Evolutionary conservation across 2,797 vertebrate species (phyloP).

Genomic region (Lutjanus campechanus): DNA sequence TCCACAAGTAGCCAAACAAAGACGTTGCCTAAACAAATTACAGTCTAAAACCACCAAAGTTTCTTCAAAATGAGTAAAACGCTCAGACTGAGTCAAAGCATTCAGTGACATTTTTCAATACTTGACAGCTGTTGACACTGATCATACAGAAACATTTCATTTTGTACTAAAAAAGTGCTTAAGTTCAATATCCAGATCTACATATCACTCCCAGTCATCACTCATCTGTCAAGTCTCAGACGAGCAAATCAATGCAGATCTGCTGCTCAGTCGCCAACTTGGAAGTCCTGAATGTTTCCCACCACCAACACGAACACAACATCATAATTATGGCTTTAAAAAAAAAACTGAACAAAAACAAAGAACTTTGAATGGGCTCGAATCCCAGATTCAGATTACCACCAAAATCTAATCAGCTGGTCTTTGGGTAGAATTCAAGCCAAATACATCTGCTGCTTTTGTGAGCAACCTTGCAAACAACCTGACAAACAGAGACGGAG

Average conservation of each 20-base stretch:
- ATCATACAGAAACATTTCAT: background rate
- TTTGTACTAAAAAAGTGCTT: background rate
- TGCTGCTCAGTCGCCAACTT: conserved; percentile 10
- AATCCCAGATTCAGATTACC: conserved; percentile 52
- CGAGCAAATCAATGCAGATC: conserved; percentile 4
- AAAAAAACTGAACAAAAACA: conserved; percentile 58
- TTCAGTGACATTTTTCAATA: background rate
- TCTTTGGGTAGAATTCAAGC: conserved; percentile 1
- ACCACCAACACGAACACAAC: conserved; percentile 48
- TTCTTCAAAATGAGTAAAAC: background rate
- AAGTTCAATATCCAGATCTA: background rate
- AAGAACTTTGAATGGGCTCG: conserved; percentile 38
- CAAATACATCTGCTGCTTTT: conserved; percentile 24
- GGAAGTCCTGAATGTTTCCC: conserved; percentile 42
- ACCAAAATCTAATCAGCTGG: conserved; percentile 53
- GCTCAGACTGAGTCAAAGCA: background rate
- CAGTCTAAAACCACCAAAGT: background rate
- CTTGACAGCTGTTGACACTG: background rate
- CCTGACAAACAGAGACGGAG: conserved; percentile 19
- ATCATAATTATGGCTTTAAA: conserved; percentile 49
- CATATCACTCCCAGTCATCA: conserved; percentile 24
- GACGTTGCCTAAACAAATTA: background rate
- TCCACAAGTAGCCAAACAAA: background rate
- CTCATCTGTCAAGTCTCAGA: conserved; percentile 25
- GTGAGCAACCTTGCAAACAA: conserved; percentile 1